Conservation (phyloP, 2,797 vertebrate species). For the Adrianichthys oophorus region DNA sequence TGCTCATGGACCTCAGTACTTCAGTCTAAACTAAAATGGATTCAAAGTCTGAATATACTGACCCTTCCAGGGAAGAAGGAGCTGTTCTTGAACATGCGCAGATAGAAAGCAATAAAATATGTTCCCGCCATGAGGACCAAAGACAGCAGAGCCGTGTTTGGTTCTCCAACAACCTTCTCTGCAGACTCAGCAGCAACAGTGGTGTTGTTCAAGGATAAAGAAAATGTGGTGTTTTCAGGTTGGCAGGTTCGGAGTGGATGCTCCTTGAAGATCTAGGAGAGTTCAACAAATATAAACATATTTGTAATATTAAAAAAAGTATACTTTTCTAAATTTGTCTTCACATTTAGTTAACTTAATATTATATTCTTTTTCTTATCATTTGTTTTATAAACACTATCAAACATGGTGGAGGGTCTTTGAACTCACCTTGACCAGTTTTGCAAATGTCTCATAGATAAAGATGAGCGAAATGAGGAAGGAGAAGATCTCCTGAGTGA, state of each 20-base stretch:
- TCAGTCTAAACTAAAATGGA: too few relatives aligned
- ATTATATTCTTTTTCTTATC: too few relatives aligned
- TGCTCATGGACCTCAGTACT: too few relatives aligned
- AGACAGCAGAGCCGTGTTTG: constrained; percentile 90
- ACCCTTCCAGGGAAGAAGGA: constrained; percentile 92
- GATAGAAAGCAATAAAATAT: constrained; percentile 92
- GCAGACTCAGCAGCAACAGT: constrained; percentile 1
- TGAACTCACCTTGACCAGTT: constrained; percentile 83
- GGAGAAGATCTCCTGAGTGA: constrained; percentile 86
- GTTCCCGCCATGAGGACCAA: constrained; percentile 92
- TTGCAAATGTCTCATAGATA: constrained; percentile 94
- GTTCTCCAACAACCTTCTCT: constrained; percentile 72
- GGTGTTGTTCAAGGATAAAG: constrained; percentile 27
- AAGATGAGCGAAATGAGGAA: constrained; percentile 97
- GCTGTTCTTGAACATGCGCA: constrained; percentile 96
- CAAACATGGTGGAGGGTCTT: too few relatives aligned
- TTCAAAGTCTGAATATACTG: constrained; percentile 25
- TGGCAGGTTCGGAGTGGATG: constrained; percentile 83
- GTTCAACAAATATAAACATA: background rate
- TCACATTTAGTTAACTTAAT: too few relatives aligned
- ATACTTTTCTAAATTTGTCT: too few relatives aligned
- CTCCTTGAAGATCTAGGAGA: constrained; percentile 86
- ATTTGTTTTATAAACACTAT: background rate
- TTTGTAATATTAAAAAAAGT: too few relatives aligned
- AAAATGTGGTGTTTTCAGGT: constrained; percentile 39